Conservation (phyloP, 1,140 invertebrate genomes). For the Conus ventricosus region DNA sequence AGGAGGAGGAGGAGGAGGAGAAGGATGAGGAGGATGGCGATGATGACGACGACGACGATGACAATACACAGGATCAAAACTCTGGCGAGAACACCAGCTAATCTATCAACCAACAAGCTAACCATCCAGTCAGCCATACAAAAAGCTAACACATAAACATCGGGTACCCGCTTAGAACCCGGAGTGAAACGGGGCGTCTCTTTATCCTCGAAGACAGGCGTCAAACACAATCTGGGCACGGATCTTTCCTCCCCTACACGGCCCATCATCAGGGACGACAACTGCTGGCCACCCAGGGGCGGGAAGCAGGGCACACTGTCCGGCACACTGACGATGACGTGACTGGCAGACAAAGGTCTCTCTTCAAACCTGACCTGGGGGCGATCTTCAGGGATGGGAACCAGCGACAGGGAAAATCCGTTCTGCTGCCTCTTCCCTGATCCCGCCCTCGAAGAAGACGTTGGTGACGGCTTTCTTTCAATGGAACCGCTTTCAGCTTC, state of each 20-base stretch:
- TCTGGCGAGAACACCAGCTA: not conserved
- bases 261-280: not conserved
- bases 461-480: not conserved
- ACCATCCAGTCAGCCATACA: too few relatives aligned
- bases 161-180: not conserved
- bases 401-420: slow-evolving; percentile 12
- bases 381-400: slow-evolving; percentile 7
- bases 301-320: not conserved
- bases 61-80: too few relatives aligned
- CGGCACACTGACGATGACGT: not conserved
- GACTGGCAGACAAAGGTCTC: not conserved
- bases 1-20: not conserved
- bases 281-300: not conserved
- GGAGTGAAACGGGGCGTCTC: slow-evolving; percentile 4
- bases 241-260: not conserved
- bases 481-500: not conserved
- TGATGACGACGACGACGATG: too few relatives aligned
- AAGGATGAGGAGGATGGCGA: too few relatives aligned
- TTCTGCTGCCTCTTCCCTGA: not conserved
- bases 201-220: not conserved
- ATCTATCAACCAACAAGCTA: too few relatives aligned
- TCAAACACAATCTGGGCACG: slow-evolving; percentile 9
- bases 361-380: not conserved
- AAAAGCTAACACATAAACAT: not conserved
- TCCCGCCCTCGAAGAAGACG: not conserved